Evolutionary conservation across 2,797 vertebrate genomes (phyloP).

Genomic region (Scomberomorus guttatus): DNA sequence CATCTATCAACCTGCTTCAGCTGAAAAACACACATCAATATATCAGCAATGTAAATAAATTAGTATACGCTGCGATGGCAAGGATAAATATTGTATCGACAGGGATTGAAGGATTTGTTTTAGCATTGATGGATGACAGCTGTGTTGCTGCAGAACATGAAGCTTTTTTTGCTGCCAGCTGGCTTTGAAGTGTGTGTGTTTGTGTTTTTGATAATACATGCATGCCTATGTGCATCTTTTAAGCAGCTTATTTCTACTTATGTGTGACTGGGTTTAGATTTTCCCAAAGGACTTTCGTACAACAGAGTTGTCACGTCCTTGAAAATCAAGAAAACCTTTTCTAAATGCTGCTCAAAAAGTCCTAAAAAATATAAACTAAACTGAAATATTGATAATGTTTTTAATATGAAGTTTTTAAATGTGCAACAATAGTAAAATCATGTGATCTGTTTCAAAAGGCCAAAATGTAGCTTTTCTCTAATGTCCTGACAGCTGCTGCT

Average conservation of each 20-base stretch:
- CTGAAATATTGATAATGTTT: not conserved
- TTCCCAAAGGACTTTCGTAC: constrained; percentile 2
- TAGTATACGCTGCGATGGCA: constrained; percentile 62
- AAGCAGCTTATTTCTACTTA: constrained; percentile 25
- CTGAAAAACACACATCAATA: constrained; percentile 59
- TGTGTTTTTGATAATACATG: constrained; percentile 15
- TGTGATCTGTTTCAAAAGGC: not conserved
- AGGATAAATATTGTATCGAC: constrained; percentile 79
- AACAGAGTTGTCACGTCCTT: not conserved
- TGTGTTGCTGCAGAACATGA: constrained; percentile 36
- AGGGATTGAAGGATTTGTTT: constrained; percentile 69
- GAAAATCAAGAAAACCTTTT: constrained; percentile 18
- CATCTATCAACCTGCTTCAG: constrained; percentile 76
- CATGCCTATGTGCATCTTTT: constrained; percentile 40
- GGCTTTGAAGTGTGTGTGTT: constrained; percentile 45
- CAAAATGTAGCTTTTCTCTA: not conserved
- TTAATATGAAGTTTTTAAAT: not conserved
- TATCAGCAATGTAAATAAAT: constrained; percentile 84
- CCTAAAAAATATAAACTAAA: not conserved
- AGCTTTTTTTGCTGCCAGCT: constrained; percentile 52
- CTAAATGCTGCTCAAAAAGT: not conserved
- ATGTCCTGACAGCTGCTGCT: not conserved
- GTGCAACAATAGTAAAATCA: not conserved
- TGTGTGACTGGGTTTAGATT: constrained; percentile 23
- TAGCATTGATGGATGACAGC: constrained; percentile 74